Base-by-base conservation (phyloP, 2,797 vertebrate genomes). In the Sus cebifrons region DNA sequence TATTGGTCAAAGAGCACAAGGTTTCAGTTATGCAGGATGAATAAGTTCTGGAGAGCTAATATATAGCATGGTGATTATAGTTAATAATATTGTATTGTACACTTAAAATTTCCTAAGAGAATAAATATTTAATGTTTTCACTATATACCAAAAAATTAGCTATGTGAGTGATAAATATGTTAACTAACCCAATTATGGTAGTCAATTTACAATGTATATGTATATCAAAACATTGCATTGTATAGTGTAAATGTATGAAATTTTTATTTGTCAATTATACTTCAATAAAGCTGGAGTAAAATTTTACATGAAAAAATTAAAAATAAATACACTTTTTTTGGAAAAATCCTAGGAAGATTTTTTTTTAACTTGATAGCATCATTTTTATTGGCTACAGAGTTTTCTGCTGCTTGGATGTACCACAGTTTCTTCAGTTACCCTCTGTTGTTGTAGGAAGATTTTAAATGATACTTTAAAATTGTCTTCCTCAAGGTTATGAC, bases 401-500 rank as follows among this genome's bases (percentile, higher is more conserved):
- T 84, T 68, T 78, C 92, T 77, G 27, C 40, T 74, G 52, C 49
- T 79, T 81, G 23, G 40, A 3, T 58, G 5, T 32, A 54, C 32
- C 62, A 87, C 12, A 6, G 0, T 82, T 49, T 85, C 36, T 64
- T 27, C 16, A 52, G 17, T 70, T 14, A 1, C 27, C 3, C 18
- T 62, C 40, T 58, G 0, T 25, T 67, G 32, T 62, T 32, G 68
- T 75, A n/a, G 44, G n/a, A 27, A 44, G 6, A 12, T 62, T 40
- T 84, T 85, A 92, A 92, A 17, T n/a, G 13, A 65, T 84, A 23
- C 17, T 84, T 91, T 64, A 91, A 83, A 84, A 52, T 65, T 84
- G 21, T 84, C 74, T 74, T 54, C 20, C 71, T 13, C 36, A 62
- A 82, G 36, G 20, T 89, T 82, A 64, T 84, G n/a, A 54, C n/a